Evolutionary conservation across 2,888 invertebrate species (phyloP), one percentile per base, ranked within the genome.

Genomic region (Idaea straminata): DNA sequence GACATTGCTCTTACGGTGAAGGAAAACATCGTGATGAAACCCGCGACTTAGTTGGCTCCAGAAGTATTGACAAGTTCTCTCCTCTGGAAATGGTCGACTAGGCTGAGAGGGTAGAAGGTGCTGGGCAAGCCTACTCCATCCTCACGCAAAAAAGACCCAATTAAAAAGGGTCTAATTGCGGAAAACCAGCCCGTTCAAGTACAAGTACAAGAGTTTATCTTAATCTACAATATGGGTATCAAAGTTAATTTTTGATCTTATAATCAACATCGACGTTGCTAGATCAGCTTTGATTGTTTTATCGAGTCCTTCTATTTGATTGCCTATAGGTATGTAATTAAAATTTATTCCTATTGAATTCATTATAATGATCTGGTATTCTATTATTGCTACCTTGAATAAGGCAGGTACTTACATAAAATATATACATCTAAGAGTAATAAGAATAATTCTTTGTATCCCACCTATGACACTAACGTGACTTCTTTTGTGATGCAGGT

Each of bases 331-430:
- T 71, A 59, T 34, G 66, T 67, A 68, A 71, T 71, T 68, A 74
- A 67, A 47, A 13, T 47, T 47, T 72, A 70, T 70, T 76, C 74
- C 76, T 77, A 80, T 79, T 78, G 77, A 77, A 79, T 77, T 79
- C 65, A 73, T 76, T 75, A 76, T 70, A 78, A 78, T 78, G 73
- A 75, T 72, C 72, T 70, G 72, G 69, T 68, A 75, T 75, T 69
- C 59, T 71, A 72, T 78, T 76, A 81, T 83, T 78, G 75, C 77
- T 74, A 78, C 81, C 82, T 82, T 80, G 81, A 76, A 77, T 72
- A 73, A 74, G 68, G 73, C 13, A 47, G 47, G 10, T 47, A 13
- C 13, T 13, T 10, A 13, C 7, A 13, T 47, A 47, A 13, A 69
- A 72, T 74, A 70, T 68, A 71, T 72, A 70, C 68, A 73, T 77